Evolutionary conservation across 2,888 invertebrate species (phyloP).

Genomic region (Lasioglossum pauxillum): DNA sequence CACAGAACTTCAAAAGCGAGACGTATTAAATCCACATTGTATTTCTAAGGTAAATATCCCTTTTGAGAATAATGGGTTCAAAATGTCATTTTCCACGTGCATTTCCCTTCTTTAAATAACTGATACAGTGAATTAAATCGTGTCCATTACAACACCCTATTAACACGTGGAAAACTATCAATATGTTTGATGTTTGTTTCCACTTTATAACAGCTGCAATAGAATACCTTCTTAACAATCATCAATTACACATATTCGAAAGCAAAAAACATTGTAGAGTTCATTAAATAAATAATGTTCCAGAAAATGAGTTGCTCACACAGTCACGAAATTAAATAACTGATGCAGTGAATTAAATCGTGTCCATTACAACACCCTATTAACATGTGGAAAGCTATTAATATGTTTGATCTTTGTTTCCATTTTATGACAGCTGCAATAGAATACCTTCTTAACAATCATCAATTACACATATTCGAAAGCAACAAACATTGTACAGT

Average conservation of each 20-base stretch:
- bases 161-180: not conserved
- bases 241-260: not conserved
- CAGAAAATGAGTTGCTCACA: not conserved
- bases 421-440: not conserved
- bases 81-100: not conserved
- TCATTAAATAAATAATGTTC: not conserved
- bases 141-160: not conserved
- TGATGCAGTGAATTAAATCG: too few species aligned
- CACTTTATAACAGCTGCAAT: not conserved
- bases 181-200: not conserved
- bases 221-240: not conserved
- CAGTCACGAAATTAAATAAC: not conserved
- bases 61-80: not conserved
- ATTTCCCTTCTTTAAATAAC: not conserved
- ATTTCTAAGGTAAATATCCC: not conserved
- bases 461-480: not conserved
- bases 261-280: not conserved
- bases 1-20: slow-evolving; percentile 12
- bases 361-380: too few species aligned
- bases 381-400: not conserved
- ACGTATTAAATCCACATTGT: not conserved
- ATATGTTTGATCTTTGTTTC: not conserved
- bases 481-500: not conserved
- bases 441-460: not conserved
- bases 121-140: not conserved